Conservation (phyloP, 2,113 vertebrate genomes). For the Sturnira hondurensis region DNA sequence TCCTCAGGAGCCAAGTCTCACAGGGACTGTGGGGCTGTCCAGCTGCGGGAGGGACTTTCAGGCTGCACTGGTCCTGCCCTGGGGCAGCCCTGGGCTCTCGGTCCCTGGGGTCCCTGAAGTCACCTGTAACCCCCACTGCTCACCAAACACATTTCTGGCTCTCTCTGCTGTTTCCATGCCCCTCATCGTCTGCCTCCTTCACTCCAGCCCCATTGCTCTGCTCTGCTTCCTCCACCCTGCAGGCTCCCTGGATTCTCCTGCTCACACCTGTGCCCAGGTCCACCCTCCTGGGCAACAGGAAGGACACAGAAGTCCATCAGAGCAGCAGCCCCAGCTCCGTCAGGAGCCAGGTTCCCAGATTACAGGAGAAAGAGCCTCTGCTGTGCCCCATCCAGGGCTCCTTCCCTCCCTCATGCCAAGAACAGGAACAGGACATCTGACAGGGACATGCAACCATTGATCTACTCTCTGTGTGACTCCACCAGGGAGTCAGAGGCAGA, state of each 20-base stretch:
- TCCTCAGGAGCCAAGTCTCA: neutral
- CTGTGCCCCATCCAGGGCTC: neutral
- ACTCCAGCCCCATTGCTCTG: neutral
- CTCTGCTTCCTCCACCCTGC: neutral
- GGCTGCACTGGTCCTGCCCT: neutral
- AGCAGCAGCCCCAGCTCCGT: neutral
- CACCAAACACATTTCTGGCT: too few relatives aligned
- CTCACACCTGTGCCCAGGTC: too few relatives aligned
- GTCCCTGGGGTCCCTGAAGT: neutral
- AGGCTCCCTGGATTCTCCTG: neutral
- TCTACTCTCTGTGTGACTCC: neutral
- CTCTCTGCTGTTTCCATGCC: too few relatives aligned
- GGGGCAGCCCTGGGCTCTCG: neutral
- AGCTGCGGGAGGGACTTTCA: too few relatives aligned
- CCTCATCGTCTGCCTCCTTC: too few relatives aligned
- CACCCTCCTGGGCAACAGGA: neutral
- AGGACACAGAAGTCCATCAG: neutral
- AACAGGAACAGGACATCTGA: fast-evolving
- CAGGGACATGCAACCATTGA: too few relatives aligned
- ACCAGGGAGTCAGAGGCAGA: neutral
- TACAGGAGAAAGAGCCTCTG: neutral
- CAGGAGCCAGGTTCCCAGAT: neutral
- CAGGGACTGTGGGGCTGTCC: too few relatives aligned
- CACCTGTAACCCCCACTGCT: too few relatives aligned
- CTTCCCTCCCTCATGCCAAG: neutral